A percentile compares a stretch with the other conserved stretches of the same genome.
Conservation (phyloP, 1,140 invertebrate species). For the Brachystomella parvula region DNA sequence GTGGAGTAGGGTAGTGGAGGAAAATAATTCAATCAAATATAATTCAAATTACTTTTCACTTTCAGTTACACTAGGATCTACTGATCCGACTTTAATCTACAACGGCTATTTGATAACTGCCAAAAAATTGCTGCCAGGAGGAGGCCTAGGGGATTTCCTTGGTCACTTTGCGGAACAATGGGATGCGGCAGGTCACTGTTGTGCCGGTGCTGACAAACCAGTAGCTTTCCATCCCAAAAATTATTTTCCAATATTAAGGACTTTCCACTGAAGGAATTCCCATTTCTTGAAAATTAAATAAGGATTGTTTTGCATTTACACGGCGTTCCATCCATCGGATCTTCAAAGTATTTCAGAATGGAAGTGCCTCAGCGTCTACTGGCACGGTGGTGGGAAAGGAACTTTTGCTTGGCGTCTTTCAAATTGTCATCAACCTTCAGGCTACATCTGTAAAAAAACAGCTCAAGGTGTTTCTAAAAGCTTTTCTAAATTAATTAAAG, state of each 20-base stretch:
- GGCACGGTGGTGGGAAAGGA: conserved; percentile 32
- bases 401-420: conserved; percentile 37
- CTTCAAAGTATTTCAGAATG: conserved; percentile 33
- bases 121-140: background rate
- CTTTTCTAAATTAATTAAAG: too few species aligned
- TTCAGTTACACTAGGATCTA: conserved; percentile 15
- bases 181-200: conserved; percentile 15
- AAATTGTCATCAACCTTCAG: conserved; percentile 41
- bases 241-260: background rate
- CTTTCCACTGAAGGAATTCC: too few species aligned
- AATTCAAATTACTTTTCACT: background rate
- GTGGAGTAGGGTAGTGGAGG: too few species aligned
- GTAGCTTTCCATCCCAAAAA: background rate
- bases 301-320: too few species aligned
- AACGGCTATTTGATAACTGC: background rate
- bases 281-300: too few species aligned
- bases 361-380: conserved; percentile 36
- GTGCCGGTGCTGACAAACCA: background rate
- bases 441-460: conserved; percentile 54
- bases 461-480: conserved; percentile 43
- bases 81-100: background rate
- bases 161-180: conserved; percentile 22
- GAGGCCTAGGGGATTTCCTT: background rate
- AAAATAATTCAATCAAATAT: background rate
- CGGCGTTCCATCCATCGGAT: conserved; percentile 37